Percentiles rank a stretch among this genome's conserved stretches.
Conservation (phyloP, 2,113 vertebrate genomes). For the Chionis minor region DNA sequence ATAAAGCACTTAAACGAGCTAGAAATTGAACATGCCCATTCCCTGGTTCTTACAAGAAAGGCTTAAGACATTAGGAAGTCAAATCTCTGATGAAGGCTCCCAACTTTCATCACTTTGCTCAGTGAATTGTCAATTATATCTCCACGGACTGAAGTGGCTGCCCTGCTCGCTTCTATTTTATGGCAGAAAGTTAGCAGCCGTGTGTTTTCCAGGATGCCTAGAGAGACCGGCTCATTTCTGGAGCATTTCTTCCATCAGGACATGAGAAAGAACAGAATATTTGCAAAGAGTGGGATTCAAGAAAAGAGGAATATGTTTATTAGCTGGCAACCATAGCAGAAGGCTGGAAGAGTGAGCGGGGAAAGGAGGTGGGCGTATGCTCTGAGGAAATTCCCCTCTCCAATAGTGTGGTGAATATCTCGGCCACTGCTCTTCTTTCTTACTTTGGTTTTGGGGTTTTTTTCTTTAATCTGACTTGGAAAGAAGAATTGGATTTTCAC, state of each 20-base stretch:
- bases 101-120: background rate
- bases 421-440: fast-evolving
- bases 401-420: background rate
- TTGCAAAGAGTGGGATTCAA: background rate
- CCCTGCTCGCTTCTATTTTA: background rate
- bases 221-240: background rate
- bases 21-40: background rate
- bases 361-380: background rate
- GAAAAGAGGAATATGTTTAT: background rate
- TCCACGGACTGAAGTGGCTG: background rate
- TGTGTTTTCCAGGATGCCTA: background rate
- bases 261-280: background rate
- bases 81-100: background rate
- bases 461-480: background rate
- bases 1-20: background rate
- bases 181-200: background rate
- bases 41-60: background rate
- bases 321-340: background rate
- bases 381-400: background rate
- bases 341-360: background rate
- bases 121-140: background rate
- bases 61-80: background rate
- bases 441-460: fast-evolving
- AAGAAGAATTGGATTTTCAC: background rate
- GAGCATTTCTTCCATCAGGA: background rate